phyloP scores from a whole-genome alignment of 2,113 vertebrate species.

The Deroptyus accipitrinus region DNA sequence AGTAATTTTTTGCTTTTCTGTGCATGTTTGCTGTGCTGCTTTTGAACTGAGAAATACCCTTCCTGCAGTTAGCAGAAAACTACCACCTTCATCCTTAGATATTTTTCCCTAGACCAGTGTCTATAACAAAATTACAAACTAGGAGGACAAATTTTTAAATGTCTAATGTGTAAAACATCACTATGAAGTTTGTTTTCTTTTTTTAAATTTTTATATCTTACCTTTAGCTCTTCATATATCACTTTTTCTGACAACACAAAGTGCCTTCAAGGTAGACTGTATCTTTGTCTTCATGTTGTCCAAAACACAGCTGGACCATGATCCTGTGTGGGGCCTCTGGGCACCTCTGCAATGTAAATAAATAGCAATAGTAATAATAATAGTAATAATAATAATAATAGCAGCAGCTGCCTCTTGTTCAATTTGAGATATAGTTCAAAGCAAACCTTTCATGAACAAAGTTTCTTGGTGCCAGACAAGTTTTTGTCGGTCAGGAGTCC shows the following conservation, averaged over 20 bases:
- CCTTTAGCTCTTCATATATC: background rate
- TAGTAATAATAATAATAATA: background rate
- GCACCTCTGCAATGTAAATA: background rate
- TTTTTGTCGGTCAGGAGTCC: slow-evolving; percentile 9
- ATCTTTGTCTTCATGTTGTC: background rate
- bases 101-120: background rate
- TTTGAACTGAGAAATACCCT: background rate
- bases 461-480: slow-evolving; percentile 18
- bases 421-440: background rate
- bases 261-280: background rate
- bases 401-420: background rate
- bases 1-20: background rate
- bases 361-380: background rate
- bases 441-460: background rate
- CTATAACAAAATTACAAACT: background rate
- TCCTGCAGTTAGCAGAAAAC: background rate
- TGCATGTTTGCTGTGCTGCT: background rate
- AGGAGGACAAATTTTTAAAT: background rate
- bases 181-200: background rate
- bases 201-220: background rate
- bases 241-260: background rate
- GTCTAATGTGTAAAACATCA: background rate
- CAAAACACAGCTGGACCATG: background rate
- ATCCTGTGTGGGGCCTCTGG: background rate
- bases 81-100: background rate